Percentiles rank a stretch among this genome's conserved stretches.
These are phyloP conservation scores for Galleria mellonella DNA, from an alignment of 1,140 invertebrate genomes.

Conservation along the genomic window DNA sequence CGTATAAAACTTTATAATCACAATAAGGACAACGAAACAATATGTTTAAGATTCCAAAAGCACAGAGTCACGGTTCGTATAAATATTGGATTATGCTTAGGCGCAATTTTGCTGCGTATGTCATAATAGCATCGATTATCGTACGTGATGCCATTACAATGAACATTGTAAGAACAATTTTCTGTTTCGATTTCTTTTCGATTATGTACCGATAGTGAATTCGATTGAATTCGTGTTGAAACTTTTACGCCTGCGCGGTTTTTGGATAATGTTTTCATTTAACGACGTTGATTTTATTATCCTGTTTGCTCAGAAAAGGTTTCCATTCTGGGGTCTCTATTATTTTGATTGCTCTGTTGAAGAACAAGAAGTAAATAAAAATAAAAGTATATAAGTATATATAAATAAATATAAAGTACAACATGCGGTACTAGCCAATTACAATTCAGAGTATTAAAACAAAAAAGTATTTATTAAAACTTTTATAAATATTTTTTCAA, in stretches of 20 bases:
- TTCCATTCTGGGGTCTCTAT: conserved; percentile 1
- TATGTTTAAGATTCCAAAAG: conserved; percentile 27
- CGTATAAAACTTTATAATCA: conserved; percentile 1
- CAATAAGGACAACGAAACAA: conserved; percentile 28
- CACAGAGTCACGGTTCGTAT: conserved; percentile 51
- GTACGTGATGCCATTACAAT: conserved; percentile 72
- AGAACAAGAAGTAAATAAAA: not conserved
- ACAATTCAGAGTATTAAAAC: too few species aligned
- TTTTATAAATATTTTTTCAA: too few species aligned
- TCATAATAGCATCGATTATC: conserved; percentile 70
- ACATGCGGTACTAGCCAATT: too few species aligned
- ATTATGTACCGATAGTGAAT: conserved; percentile 48
- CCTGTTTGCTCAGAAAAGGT: conserved; percentile 29
- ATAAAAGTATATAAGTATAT: not conserved
- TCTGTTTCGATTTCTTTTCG: conserved; percentile 58
- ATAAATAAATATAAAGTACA: too few species aligned
- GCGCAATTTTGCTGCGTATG: conserved; percentile 67
- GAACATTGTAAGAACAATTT: conserved; percentile 40
- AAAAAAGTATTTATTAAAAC: too few species aligned
- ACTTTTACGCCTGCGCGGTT: conserved; percentile 53
- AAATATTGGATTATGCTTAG: conserved; percentile 73
- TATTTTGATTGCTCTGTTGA: too few species aligned
- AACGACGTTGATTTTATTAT: conserved; percentile 31
- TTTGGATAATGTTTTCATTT: conserved; percentile 39
- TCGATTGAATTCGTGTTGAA: conserved; percentile 40